Evolutionary conservation across 2,888 invertebrate genomes (phyloP).

Genomic region (Rhagonycha lutea): DNA sequence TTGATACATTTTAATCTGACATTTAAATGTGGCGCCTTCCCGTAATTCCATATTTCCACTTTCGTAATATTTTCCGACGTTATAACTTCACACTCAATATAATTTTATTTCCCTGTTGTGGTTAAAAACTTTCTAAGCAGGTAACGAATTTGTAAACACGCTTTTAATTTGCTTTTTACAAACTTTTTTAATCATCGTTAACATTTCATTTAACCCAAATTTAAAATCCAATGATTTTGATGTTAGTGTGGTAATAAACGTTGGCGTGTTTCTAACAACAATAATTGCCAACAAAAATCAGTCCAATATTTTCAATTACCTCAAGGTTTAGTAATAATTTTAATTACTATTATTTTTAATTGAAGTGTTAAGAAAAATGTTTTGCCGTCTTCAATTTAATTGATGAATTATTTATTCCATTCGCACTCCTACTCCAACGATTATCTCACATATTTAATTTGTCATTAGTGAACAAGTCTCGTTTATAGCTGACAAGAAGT

Average conservation of each 20-base stretch:
- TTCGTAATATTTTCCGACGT: background rate
- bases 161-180: background rate
- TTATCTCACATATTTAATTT: background rate
- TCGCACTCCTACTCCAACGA: constrained; percentile 14
- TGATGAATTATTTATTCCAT: constrained; percentile 7
- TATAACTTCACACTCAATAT: background rate
- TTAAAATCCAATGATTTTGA: background rate
- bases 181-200: background rate
- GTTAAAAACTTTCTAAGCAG: background rate
- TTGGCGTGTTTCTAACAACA: background rate
- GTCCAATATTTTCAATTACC: background rate
- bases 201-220: background rate
- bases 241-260: background rate
- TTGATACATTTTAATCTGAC: background rate
- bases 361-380: constrained; percentile 14
- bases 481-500: background rate
- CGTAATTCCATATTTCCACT: background rate
- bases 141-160: background rate
- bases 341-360: constrained; percentile 13
- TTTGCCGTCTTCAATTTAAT: constrained; percentile 5
- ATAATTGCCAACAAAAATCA: background rate
- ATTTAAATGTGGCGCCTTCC: background rate
- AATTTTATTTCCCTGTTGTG: background rate
- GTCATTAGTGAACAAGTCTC: background rate
- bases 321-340: background rate